Percentiles rank a stretch among this genome's conserved stretches.
Conservation (phyloP, 1,140 invertebrate genomes). For the Drosophila nigrodunni region DNA sequence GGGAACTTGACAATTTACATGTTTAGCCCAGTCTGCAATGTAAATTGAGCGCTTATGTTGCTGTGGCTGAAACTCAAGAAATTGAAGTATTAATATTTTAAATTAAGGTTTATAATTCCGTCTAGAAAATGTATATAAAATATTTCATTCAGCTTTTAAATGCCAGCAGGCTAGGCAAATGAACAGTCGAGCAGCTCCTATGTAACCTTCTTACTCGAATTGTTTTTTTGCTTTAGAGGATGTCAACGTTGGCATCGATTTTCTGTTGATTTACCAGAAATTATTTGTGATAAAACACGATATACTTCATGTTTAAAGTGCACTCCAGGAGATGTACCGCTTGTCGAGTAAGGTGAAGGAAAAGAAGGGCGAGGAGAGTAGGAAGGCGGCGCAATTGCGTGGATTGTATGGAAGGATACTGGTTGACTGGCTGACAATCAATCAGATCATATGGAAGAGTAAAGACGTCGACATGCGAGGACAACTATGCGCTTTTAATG, state of each 20-base stretch:
- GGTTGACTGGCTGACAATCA: conserved; percentile 56
- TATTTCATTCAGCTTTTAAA: no score
- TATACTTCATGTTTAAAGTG: conserved; percentile 70
- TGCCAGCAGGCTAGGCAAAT: no score
- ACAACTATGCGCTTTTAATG: conserved; percentile 69
- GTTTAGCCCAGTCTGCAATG: no score
- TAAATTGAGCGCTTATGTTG: no score
- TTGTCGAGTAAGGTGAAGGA: conserved; percentile 9
- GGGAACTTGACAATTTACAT: conserved; percentile 37
- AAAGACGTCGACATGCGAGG: conserved; percentile 37
- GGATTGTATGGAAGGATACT: conserved; percentile 19
- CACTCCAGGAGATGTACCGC: conserved; percentile 56
- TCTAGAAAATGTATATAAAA: no score
- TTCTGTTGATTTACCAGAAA: conserved; percentile 74
- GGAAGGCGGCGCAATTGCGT: not conserved
- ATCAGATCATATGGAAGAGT: conserved; percentile 69
- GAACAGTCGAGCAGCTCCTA: no score
- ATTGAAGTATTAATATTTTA: no score
- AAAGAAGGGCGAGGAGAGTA: not conserved
- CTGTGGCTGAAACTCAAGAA: no score
- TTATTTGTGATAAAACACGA: conserved; percentile 80
- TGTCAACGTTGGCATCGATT: conserved; percentile 68
- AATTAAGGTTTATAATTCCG: no score
- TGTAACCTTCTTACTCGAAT: no score
- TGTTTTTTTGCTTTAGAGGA: conserved; percentile 28